Base-by-base conservation (phyloP, 2,888 invertebrate genomes). In the Orthosia incerta region DNA sequence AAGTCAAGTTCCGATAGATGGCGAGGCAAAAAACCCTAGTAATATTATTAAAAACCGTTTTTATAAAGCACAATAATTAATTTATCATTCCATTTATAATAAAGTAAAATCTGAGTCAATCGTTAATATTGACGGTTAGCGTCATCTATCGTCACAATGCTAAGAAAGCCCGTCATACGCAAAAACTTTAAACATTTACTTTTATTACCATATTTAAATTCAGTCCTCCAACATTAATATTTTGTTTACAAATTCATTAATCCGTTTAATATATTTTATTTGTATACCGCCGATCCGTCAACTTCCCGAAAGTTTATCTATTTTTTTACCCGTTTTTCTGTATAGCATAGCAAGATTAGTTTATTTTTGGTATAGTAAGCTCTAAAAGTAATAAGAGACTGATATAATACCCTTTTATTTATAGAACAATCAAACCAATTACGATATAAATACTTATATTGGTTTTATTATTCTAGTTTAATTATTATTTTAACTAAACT, bases 251-350 rank as follows among this genome's bases (percentile, higher is more conserved):
- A 72, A 68, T 83, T 83, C 68, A 76, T 55, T 71, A 63, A 59
- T 79, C 26, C 61, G 61, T 70, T 66, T 76, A 66, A 70, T 65
- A 69, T 74, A 39, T 39, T 31, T 69, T 63, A 39, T 72, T 60
- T 77, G 5, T 77, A 77, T 86, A 82, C 66, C 88, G 87, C 88
- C 87, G 87, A 84, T 83, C 87, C 91, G 88, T 88, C 87, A 64
- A 73, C 63, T 89, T 88, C 85, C 88, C 87, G 68, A 61, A 51
- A 66, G 55, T 79, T 71, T 50, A 48, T 75, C 23, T 45, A 71
- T 68, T 61, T 68, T n/a, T 82, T 82, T 66, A 65, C 71, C 76
- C 66, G 63, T 64, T 74, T 69, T 56, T 71, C 51, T 69, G 55
- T 64, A 51, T 76, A 82, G 48, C 70, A 64, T 71, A 79, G 78